Evolutionary conservation across 2,797 vertebrate genomes (phyloP), one percentile per base, ranked within the genome.

Genomic region (Okamejei kenojei): DNA sequence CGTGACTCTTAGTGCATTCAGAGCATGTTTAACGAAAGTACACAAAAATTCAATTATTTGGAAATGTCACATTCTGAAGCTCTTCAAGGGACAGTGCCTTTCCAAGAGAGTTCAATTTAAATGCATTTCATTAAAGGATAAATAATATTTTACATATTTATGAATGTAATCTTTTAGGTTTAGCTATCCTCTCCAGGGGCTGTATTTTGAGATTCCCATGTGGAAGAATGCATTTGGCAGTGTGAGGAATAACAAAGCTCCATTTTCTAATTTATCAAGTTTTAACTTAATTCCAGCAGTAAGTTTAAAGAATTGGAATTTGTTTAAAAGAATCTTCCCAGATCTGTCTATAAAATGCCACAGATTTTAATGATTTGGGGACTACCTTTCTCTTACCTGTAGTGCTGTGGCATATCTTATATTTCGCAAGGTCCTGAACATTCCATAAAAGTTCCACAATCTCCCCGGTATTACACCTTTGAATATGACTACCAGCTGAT

Each of bases 71-170:
- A 91, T 74, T 74, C 90, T 74, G 68, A 26, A 91, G 90, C 90
- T 74, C 90, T 91, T 74, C 38, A 74, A 54, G 68, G 68, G 38
- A 91, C 90, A 91, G 68, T 73, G 38, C 38, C 68, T 91, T 54
- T 92, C 90, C 11, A 58, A 54, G 71, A 76, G 90, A 92, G 29
- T 92, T 92, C 90, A 92, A 73, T 92, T 76, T 92, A 92, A 92
- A 92, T 92, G 90, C 71, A 92, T 92, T 92, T 92, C 90, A 92
- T 92, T 92, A 92, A 74, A 74, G 45, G 71, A 92, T 92, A 92
- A 92, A 92, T 76, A 92, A 92, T 92, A 92, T 92, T 92, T 92
- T 92, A 92, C 90, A 76, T 92, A 92, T 92, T 92, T 74, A 76
- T 92, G 90, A 92, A 76, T 92, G 38, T 76, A 74, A 90, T 71